These are phyloP conservation scores for Garrulus glandarius DNA, from an alignment of 2,797 vertebrate species.

Conservation along the genomic window DNA sequence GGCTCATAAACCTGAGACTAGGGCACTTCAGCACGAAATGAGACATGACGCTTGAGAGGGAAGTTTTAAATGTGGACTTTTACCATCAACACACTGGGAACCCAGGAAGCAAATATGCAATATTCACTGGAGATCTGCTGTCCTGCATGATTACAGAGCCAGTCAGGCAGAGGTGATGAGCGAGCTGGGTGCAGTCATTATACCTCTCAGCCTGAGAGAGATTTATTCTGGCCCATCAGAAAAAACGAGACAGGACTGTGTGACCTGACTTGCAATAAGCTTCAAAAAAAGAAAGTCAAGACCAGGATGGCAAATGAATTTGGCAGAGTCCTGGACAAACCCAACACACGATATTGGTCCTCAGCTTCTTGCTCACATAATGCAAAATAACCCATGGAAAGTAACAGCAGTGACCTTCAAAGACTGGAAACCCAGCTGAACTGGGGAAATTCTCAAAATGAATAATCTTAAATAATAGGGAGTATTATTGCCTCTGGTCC, in stretches of 20 bases:
- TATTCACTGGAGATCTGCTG: neutral
- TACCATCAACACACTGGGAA: neutral
- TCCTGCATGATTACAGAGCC: neutral
- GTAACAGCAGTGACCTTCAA: neutral
- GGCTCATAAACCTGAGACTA: neutral
- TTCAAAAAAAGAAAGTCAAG: neutral
- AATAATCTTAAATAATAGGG: neutral
- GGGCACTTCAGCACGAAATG: neutral
- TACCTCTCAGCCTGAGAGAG: neutral
- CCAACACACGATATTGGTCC: neutral
- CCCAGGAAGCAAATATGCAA: neutral
- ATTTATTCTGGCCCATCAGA: conserved; percentile 48
- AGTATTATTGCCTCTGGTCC: neutral
- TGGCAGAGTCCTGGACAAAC: neutral
- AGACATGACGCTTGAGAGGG: neutral
- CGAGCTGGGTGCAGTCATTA: conserved; percentile 11
- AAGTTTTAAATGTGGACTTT: neutral
- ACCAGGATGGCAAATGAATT: neutral
- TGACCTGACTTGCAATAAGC: conserved; percentile 55
- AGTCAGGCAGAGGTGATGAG: conserved; percentile 18
- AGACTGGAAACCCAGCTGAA: neutral
- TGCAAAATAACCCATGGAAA: neutral
- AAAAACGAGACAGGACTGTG: neutral
- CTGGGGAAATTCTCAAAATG: neutral
- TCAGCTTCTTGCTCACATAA: neutral